Evolutionary conservation across 1,140 invertebrate species (phyloP).

Genomic region (Thaumatotibia leucotreta): DNA sequence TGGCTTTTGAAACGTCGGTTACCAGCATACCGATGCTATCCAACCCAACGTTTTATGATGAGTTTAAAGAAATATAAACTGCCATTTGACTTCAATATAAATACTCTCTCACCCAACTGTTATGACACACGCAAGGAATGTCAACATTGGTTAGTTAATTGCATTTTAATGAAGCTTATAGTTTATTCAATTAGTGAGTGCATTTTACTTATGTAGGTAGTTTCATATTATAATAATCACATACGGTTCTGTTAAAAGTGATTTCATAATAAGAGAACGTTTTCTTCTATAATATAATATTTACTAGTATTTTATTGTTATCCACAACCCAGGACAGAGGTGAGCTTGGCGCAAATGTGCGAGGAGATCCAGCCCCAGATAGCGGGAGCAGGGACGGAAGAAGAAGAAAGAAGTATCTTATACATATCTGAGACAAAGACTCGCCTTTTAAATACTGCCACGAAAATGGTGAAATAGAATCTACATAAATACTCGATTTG

Average conservation of each 20-base stretch:
- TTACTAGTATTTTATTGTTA: too few relatives aligned
- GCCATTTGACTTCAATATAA: background rate
- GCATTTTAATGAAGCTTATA: background rate
- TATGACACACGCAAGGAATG: background rate
- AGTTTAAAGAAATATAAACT: too few relatives aligned
- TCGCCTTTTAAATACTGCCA: background rate
- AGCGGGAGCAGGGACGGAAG: too few relatives aligned
- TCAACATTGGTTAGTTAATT: background rate
- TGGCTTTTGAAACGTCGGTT: background rate
- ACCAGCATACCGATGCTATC: too few relatives aligned
- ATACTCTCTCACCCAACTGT: background rate
- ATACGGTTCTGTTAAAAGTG: background rate
- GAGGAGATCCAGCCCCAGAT: too few relatives aligned
- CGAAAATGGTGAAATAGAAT: background rate
- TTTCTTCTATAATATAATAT: background rate
- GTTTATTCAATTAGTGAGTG: background rate
- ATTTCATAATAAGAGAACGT: background rate
- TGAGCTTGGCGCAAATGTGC: too few relatives aligned
- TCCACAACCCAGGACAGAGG: too few relatives aligned
- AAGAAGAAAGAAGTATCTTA: too few relatives aligned
- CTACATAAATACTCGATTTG: background rate
- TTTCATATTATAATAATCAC: background rate
- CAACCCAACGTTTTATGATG: too few relatives aligned
- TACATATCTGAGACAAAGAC: too few relatives aligned
- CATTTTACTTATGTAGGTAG: background rate